These are phyloP conservation scores for Noctilio leporinus DNA, from an alignment of 2,113 vertebrate species.

Conservation along the genomic window DNA sequence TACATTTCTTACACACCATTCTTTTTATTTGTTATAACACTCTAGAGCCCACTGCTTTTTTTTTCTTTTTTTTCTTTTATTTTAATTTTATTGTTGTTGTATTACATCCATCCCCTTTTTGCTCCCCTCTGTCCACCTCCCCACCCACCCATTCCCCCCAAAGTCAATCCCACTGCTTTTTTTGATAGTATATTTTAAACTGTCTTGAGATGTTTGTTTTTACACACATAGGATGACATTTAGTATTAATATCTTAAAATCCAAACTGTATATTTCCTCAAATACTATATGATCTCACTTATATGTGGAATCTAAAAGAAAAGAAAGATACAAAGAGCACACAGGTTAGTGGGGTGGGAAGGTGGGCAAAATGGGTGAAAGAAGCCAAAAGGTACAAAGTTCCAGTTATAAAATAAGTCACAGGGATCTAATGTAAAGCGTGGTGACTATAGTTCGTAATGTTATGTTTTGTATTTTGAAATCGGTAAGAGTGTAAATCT, in stretches of 20 bases:
- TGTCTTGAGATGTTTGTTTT: background rate
- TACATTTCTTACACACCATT: background rate
- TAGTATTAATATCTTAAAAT: background rate
- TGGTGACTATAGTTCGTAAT: background rate
- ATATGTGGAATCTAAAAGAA: background rate
- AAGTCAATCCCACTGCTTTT: background rate
- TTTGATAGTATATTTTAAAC: background rate
- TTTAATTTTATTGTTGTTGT: too few species aligned
- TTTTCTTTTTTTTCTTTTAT: constrained; percentile 11
- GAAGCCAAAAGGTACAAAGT: background rate
- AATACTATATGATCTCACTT: background rate
- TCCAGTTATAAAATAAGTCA: background rate
- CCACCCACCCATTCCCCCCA: too few species aligned
- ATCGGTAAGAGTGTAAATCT: background rate
- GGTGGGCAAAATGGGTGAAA: background rate
- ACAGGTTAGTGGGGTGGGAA: background rate
- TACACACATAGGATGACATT: background rate
- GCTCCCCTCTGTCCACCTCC: too few species aligned
- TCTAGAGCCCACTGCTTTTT: background rate
- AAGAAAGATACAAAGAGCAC: background rate
- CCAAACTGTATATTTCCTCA: background rate
- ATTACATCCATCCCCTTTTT: too few species aligned
- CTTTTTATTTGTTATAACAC: constrained; percentile 19
- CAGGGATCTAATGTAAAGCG: background rate
- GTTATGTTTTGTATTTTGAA: background rate